Percentiles rank a stretch among this genome's conserved stretches.
These are phyloP conservation scores for Rhamnusium bicolor DNA, from an alignment of 2,888 invertebrate genomes.

Conservation along the genomic window DNA sequence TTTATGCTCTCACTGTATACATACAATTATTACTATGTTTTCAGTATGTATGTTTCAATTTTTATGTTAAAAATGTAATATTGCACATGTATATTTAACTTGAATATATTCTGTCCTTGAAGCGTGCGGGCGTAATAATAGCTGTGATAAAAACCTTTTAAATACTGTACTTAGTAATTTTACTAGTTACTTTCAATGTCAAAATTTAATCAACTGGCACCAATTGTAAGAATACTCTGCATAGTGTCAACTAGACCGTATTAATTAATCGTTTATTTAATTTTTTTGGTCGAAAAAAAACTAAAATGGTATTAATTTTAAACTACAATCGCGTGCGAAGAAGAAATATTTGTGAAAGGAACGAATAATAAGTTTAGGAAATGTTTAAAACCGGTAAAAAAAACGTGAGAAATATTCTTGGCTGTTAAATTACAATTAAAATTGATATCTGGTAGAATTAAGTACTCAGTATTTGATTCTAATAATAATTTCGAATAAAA, in stretches of 20 bases:
- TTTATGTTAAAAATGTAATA: too few relatives aligned
- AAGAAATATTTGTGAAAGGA: background rate
- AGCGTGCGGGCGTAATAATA: too few relatives aligned
- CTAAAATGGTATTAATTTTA: background rate
- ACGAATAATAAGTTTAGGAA: background rate
- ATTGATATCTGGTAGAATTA: conserved; percentile 4
- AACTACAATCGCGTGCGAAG: background rate
- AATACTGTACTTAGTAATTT: too few relatives aligned
- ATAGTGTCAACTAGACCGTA: background rate
- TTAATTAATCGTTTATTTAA: background rate
- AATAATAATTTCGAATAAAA: conserved; percentile 9
- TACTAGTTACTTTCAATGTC: background rate
- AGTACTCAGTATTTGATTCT: background rate
- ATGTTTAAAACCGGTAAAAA: background rate
- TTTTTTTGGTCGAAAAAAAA: background rate
- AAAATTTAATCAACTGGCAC: background rate
- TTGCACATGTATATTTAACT: too few relatives aligned
- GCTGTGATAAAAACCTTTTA: too few relatives aligned
- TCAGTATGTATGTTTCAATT: too few relatives aligned
- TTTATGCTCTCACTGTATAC: too few relatives aligned
- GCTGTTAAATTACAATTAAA: background rate
- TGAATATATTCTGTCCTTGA: too few relatives aligned
- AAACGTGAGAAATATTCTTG: background rate
- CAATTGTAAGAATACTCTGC: background rate
- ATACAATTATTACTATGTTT: too few relatives aligned